These are phyloP conservation scores for Ellobius talpinus DNA, from an alignment of 2,113 vertebrate species.

Conservation along the genomic window DNA sequence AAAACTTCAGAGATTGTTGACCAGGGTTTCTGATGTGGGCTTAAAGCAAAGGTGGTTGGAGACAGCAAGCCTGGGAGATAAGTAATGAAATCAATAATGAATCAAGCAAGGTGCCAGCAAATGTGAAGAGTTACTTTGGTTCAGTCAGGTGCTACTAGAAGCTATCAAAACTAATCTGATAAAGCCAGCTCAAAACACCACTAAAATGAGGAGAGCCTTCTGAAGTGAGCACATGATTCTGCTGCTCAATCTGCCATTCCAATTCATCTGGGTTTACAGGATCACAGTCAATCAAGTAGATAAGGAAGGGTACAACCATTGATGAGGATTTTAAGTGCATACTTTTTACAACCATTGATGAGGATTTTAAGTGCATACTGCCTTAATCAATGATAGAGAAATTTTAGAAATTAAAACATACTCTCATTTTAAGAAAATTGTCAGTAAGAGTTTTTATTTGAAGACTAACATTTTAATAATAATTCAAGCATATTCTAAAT, in stretches of 20 bases:
- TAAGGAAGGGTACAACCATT: neutral
- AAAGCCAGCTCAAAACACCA: neutral
- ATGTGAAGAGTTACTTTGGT: constrained; percentile 25
- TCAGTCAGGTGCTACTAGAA: constrained; percentile 1
- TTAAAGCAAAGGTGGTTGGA: neutral
- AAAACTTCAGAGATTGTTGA: neutral
- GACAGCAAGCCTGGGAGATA: neutral
- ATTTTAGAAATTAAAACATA: neutral
- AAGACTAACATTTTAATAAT: neutral
- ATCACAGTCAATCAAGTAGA: neutral
- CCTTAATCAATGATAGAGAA: neutral
- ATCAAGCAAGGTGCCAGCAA: neutral
- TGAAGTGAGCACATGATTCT: neutral
- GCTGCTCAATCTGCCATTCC: neutral
- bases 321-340: neutral
- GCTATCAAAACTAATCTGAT: constrained; percentile 52
- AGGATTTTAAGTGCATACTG: neutral
- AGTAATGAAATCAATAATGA: constrained; percentile 51
- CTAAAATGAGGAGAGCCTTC: neutral
- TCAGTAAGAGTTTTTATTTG: neutral
- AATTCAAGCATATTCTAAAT: neutral
- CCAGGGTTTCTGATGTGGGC: neutral
- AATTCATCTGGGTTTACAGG: neutral
- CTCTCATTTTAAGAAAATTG: neutral
- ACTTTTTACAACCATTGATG: neutral